Conservation (phyloP, 2,113 vertebrate species). For the Sitta europaea region DNA sequence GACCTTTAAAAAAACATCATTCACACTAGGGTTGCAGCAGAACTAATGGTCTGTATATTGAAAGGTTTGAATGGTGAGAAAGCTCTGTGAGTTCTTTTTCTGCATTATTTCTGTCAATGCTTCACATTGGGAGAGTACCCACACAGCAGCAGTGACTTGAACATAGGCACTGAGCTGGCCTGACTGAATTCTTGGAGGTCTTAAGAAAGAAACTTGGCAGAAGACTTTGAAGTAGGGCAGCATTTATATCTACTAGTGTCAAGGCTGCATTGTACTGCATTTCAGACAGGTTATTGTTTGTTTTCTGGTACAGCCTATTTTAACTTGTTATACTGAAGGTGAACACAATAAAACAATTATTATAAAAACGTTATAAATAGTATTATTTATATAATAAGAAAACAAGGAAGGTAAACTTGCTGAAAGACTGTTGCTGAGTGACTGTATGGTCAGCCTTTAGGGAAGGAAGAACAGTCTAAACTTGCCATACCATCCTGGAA, state of each 20-base stretch:
- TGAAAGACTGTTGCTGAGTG: not conserved
- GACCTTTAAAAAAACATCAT: not conserved
- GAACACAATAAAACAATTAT: not conserved
- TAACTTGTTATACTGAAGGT: not conserved
- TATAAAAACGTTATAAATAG: conserved; percentile 6
- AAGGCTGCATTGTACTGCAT: not conserved
- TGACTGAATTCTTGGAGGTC: not conserved
- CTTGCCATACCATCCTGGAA: not conserved
- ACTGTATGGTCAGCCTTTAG: not conserved
- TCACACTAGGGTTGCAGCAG: not conserved
- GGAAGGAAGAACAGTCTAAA: not conserved
- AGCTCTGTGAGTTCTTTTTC: not conserved
- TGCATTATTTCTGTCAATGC: not conserved
- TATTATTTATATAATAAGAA: not conserved
- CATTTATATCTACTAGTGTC: not conserved
- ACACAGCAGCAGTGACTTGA: not conserved
- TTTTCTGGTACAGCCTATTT: not conserved
- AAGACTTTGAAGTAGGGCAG: not conserved
- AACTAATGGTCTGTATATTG: not conserved
- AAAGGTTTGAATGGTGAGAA: not conserved
- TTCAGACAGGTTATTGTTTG: not conserved
- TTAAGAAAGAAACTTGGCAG: not conserved
- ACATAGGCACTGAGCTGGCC: not conserved
- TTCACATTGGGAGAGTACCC: not conserved
- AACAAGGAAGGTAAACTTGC: not conserved